These are phyloP conservation scores for Meloe dianella DNA, from an alignment of 2,888 invertebrate genomes.

Conservation along the genomic window DNA sequence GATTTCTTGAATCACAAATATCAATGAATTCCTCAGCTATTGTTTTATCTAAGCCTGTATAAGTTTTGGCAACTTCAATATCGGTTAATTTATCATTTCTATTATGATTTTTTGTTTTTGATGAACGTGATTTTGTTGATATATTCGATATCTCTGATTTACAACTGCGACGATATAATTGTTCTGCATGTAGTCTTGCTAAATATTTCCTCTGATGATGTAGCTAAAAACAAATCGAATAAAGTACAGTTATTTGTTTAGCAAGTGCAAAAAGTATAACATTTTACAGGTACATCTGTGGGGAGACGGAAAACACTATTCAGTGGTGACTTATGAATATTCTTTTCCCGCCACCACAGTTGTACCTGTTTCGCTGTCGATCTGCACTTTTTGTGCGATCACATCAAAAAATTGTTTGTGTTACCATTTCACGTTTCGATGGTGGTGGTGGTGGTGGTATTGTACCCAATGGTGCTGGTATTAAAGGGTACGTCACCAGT, in stretches of 20 bases:
- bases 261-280: too few species aligned
- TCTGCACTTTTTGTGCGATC: too few species aligned
- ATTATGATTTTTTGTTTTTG: slow-evolving; percentile 39
- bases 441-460: slow-evolving; percentile 53
- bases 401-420: neutral
- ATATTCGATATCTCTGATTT: slow-evolving; percentile 25
- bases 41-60: slow-evolving; percentile 67
- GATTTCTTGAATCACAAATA: slow-evolving; percentile 65
- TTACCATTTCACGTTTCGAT: slow-evolving; percentile 34
- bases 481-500: slow-evolving; percentile 50
- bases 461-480: slow-evolving; percentile 55
- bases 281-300: too few species aligned
- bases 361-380: too few species aligned
- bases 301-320: too few species aligned
- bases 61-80: slow-evolving; percentile 65
- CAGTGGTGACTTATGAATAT: too few species aligned
- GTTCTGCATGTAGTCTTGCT: slow-evolving; percentile 25
- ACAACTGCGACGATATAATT: neutral
- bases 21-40: slow-evolving; percentile 71
- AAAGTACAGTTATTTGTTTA: too few species aligned
- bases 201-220: slow-evolving; percentile 7
- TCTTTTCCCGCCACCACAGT: too few species aligned
- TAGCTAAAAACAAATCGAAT: slow-evolving; percentile 11
- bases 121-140: slow-evolving; percentile 37
- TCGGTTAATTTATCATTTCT: slow-evolving; percentile 54